Percentiles rank a stretch among this genome's conserved stretches.
Evolutionary conservation across 2,888 invertebrate genomes (phyloP).

Genomic region (Drosophila fungiperda): DNA sequence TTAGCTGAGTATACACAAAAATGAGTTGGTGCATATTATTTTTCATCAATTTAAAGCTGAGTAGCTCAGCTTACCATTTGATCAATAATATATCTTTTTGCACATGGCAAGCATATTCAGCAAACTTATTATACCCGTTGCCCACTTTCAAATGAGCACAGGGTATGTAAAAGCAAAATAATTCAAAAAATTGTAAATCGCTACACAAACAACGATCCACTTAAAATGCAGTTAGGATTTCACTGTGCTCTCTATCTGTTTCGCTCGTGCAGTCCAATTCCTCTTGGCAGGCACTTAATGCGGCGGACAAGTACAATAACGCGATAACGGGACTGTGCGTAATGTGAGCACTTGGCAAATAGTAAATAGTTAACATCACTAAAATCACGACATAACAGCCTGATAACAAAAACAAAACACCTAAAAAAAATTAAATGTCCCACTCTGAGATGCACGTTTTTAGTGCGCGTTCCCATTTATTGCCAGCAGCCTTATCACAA

Average conservation of each 20-base stretch:
- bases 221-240: conserved; percentile 29
- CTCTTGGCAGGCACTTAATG: conserved; percentile 25
- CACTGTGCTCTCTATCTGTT: neutral
- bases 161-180: conserved; percentile 1
- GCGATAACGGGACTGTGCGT: conserved; percentile 70
- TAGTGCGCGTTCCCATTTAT: conserved; percentile 33
- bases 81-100: neutral
- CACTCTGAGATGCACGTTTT: conserved; percentile 53
- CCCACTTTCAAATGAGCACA: neutral
- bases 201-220: conserved; percentile 17
- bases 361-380: conserved; percentile 47
- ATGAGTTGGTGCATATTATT: neutral
- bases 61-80: neutral
- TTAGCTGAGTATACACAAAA: neutral
- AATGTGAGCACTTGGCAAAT: conserved; percentile 45
- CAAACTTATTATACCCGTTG: neutral
- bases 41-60: neutral
- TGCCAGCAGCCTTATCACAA: conserved; percentile 38
- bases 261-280: neutral
- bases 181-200: conserved; percentile 15
- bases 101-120: neutral
- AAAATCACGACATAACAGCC: conserved; percentile 65
- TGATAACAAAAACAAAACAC: conserved; percentile 45
- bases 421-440: conserved; percentile 12
- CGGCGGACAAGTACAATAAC: conserved; percentile 53